Base-by-base conservation (phyloP, 2,797 vertebrate genomes). In the Sebastes oblongus region DNA sequence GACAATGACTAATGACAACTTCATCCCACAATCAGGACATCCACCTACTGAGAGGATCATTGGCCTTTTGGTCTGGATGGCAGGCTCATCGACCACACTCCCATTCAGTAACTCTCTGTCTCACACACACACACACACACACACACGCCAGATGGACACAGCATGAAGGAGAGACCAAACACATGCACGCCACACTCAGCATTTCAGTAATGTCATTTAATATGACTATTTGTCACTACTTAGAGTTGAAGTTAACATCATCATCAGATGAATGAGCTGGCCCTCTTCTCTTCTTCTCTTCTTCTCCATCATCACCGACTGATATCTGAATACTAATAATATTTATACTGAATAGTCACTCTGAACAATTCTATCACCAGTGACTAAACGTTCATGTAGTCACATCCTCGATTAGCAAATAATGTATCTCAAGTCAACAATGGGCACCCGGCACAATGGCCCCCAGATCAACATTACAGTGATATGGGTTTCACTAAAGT, bases 1-100 rank as follows among this genome's bases (percentile, higher is more conserved):
- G 72, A 88, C 85, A 88, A 73, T 84, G 87, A 91, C 80, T 86
- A 88, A 92, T 91, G 87, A 87, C 80, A 68, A 64, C 42, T 82
- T 80, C 59, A 65, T 83, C 77, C 82, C 54, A 79, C 84, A 86
- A 82, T 84, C 73, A 88, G 85, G 76, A 80, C 65, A 77, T 84
- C 50, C 81, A 81, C 85, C 81, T 39, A 81, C 77, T 65, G 86
- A 86, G 83, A 80, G 77, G 84, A 88, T 88, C 82, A 79, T 85
- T 80, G 82, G 78, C 86, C 86, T 88, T 81, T 87, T 85, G 86
- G 75, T 86, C 60, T 70, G 72, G 76, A 80, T 55, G 77, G 80
- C 66, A 55, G 72, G 50, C 75, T 81, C 66, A 86, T 88, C 62
- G 62, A 84, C 69, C 69, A 75, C 72, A 42, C 62, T 65, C 22